Conservation (phyloP, 2,113 vertebrate species). For the Triplophysa tibetana region DNA sequence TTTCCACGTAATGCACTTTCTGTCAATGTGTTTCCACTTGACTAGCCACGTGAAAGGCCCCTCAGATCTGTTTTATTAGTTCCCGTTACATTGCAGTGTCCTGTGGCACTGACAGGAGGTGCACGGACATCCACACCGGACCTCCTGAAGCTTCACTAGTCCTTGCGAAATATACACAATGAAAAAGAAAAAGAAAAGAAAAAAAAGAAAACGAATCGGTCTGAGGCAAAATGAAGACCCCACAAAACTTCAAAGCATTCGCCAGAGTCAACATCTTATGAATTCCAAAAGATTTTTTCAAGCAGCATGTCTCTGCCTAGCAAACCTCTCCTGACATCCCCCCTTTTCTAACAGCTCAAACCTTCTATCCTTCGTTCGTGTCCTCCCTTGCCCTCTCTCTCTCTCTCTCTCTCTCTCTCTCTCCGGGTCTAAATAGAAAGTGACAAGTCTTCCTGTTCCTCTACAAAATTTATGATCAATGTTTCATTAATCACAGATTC, state of each 20-base stretch:
- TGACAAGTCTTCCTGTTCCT: slow-evolving; percentile 74
- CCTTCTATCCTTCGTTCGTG: slow-evolving; percentile 47
- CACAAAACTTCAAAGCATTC: slow-evolving; percentile 46
- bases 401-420: slow-evolving; percentile 14
- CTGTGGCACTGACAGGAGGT: slow-evolving; percentile 15
- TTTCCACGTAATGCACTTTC: not conserved
- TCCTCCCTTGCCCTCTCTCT: slow-evolving; percentile 16
- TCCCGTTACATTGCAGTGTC: slow-evolving; percentile 1
- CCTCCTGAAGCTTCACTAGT: not conserved
- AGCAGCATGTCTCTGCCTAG: slow-evolving; percentile 48
- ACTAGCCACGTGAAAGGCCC: not conserved
- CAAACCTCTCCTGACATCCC: slow-evolving; percentile 59
- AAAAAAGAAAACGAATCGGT: slow-evolving; percentile 19
- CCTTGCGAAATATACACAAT: not conserved
- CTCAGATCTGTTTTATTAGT: slow-evolving; percentile 22
- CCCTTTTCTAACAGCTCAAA: slow-evolving; percentile 45
- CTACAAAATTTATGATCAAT: slow-evolving; percentile 77
- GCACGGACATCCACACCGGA: slow-evolving; percentile 21
- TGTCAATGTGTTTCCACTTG: slow-evolving; percentile 5
- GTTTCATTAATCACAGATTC: slow-evolving; percentile 74
- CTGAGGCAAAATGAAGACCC: slow-evolving; percentile 51
- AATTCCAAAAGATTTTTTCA: slow-evolving; percentile 63
- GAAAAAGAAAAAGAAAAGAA: not conserved
- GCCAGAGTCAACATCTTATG: slow-evolving; percentile 60
- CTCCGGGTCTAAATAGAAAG: slow-evolving; percentile 68